These are phyloP conservation scores for Turdus rufiventris DNA, from an alignment of 2,113 vertebrate genomes.

Conservation along the genomic window DNA sequence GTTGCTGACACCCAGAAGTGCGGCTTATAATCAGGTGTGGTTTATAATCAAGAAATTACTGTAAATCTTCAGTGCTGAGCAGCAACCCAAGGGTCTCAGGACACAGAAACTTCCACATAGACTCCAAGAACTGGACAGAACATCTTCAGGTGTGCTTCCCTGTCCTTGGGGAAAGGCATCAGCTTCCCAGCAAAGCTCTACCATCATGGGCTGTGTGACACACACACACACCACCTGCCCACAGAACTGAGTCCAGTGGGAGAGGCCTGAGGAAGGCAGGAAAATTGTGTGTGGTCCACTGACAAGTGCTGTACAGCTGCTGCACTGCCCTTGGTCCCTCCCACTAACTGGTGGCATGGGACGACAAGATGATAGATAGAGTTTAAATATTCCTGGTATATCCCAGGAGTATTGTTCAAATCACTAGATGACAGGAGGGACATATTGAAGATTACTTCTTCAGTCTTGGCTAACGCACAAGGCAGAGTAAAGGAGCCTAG, in stretches of 20 bases:
- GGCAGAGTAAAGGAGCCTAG: not conserved
- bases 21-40: too few species aligned
- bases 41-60: too few species aligned
- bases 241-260: not conserved
- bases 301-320: not conserved
- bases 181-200: not conserved
- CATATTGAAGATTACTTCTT: not conserved
- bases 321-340: not conserved
- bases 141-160: not conserved
- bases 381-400: not conserved
- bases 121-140: not conserved
- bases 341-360: not conserved
- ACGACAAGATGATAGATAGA: not conserved
- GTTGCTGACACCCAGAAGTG: too few species aligned
- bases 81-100: not conserved
- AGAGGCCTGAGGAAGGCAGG: not conserved
- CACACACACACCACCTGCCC: rapidly evolving
- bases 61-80: not conserved
- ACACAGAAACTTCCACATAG: rapidly evolving
- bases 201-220: not conserved
- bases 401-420: not conserved
- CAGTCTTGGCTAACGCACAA: not conserved
- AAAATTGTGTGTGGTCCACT: not conserved
- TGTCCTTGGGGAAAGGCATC: not conserved
- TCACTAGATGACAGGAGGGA: not conserved